Conservation (phyloP, 1,140 invertebrate genomes). For the Gryon sp. region DNA sequence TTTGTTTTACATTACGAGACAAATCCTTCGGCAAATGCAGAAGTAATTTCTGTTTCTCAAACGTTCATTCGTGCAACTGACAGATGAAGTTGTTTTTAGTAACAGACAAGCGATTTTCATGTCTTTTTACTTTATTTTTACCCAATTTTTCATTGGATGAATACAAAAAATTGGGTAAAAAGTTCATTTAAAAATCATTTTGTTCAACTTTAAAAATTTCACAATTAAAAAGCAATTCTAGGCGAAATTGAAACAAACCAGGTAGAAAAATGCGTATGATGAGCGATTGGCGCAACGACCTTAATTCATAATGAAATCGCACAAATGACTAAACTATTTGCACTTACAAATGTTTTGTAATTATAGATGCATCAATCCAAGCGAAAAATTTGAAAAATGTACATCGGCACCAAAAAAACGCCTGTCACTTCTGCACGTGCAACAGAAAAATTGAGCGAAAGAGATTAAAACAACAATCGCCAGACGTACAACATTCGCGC, state of each 20-base stretch:
- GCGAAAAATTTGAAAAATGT: constrained; percentile 2
- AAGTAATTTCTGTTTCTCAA: constrained; percentile 31
- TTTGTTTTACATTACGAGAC: constrained; percentile 32
- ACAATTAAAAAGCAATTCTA: constrained; percentile 2
- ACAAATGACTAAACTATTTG: constrained; percentile 17
- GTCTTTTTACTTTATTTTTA: neutral
- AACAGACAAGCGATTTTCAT: neutral
- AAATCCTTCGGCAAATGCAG: constrained; percentile 7
- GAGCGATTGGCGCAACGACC: neutral
- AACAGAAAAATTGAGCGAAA: neutral
- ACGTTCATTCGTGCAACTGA: neutral
- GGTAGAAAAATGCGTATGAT: neutral
- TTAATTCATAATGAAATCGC: neutral
- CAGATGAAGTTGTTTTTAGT: constrained; percentile 5
- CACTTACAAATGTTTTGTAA: constrained; percentile 14
- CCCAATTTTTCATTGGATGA: no score
- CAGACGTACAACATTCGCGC: no score
- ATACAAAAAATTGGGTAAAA: no score
- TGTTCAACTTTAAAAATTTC: neutral
- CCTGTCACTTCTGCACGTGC: neutral
- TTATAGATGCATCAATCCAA: constrained; percentile 15
- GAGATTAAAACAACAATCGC: no score
- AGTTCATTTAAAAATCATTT: neutral
- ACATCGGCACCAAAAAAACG: neutral
- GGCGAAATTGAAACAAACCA: neutral